Conservation (phyloP, 2,888 invertebrate genomes). For the Rugalucina vietnamica region DNA sequence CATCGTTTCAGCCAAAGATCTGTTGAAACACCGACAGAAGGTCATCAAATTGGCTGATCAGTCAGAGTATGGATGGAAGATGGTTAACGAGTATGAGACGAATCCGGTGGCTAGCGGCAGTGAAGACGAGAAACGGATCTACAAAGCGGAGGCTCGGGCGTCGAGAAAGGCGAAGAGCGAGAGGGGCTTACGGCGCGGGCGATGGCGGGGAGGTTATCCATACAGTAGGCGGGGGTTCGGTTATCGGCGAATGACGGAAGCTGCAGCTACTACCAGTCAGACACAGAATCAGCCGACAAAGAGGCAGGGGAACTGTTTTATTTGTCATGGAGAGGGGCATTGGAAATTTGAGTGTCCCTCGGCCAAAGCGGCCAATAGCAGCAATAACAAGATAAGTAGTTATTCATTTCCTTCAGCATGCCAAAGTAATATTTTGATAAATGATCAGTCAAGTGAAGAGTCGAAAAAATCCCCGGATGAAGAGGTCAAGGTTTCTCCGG, state of each 20-base stretch:
- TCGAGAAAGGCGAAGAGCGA: background rate
- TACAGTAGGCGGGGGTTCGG: background rate
- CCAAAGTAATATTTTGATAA: background rate
- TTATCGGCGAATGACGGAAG: background rate
- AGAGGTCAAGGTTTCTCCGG: slow-evolving; percentile 1
- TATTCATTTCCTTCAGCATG: background rate
- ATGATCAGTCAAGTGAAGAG: background rate
- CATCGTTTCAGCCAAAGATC: background rate
- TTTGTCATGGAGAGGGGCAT: slow-evolving; percentile 16
- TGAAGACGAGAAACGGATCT: background rate
- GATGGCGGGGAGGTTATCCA: background rate
- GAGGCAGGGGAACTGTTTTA: slow-evolving; percentile 17
- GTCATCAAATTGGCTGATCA: background rate
- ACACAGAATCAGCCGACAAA: background rate
- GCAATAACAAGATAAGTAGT: background rate
- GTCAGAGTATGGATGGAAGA: background rate
- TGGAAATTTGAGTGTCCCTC: slow-evolving; percentile 18
- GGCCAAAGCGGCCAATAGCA: background rate
- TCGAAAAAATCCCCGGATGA: too few relatives aligned
- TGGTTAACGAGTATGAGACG: background rate
- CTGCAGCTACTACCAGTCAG: background rate
- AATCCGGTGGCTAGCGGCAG: background rate
- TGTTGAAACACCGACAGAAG: background rate
- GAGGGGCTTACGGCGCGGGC: background rate
- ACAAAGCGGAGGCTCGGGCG: background rate